Evolutionary conservation across 2,888 invertebrate species (phyloP), one percentile per base, ranked within the genome.

Genomic region (Sphinx pinastri): DNA sequence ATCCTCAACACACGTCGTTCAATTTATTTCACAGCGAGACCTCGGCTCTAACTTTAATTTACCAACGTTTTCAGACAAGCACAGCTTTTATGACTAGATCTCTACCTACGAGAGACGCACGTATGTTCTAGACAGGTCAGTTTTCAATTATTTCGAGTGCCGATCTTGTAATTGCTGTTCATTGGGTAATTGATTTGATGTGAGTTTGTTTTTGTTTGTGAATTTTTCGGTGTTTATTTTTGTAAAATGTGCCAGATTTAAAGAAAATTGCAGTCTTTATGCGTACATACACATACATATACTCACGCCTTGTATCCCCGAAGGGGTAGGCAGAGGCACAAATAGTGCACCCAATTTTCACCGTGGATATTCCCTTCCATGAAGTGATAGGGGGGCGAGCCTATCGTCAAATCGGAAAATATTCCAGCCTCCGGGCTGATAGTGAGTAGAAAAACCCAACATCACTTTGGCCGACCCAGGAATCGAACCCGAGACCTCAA

Each of bases 121-220:
- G 51, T 45, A 51, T 66, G 66, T 13, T 16, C 25, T 25, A 51
- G 66, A 66, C 67, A 31, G 67, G 67, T 51, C 67, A 52, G 52
- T 67, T 67, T 67, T 52, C 67, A 67, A 67, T 67, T 67, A 67
- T 52, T 66, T 66, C 47, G 16, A 66, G 47, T 19, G 63, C 25
- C 47, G 25, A 66, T 66, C 31, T 59, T 38, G 57, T 59, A 38
- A 59, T 59, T 38, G 38, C 31, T 31, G n/a, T 59, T 38, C 14
- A 38, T 38, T 57, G 57, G 25, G 5, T 59, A 59, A 59, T 59
- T 14, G 58, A 38, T 38, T 38, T 59, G 38, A 38, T 59, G 58
- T 25, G 12, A 31, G 31, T 14, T 31, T 58, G 25, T 19, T 59
- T 25, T 12, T 31, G 0, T 8, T 59, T 31, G n/a, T 59, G 6